Evolutionary conservation across 2,113 vertebrate species (phyloP).

Genomic region (Hypomesus transpacificus): DNA sequence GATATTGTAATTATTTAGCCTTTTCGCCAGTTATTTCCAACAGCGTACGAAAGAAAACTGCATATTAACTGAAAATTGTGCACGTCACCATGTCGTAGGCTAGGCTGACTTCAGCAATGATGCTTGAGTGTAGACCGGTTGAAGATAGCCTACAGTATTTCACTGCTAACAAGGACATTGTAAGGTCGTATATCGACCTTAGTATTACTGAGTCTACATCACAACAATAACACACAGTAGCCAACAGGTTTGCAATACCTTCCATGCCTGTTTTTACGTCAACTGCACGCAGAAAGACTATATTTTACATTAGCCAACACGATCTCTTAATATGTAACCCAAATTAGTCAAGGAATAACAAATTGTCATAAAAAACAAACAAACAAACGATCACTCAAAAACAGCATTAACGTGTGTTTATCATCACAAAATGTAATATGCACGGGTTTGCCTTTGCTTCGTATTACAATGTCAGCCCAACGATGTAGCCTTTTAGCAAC

Average conservation of each 20-base stretch:
- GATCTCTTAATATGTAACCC: too few relatives aligned
- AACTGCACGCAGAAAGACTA: too few relatives aligned
- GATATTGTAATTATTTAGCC: neutral
- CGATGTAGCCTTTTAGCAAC: neutral
- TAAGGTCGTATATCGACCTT: constrained; percentile 12
- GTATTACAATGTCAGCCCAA: neutral
- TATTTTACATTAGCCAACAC: too few relatives aligned
- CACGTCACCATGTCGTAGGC: constrained; percentile 8
- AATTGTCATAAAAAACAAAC: too few relatives aligned
- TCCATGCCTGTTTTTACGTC: too few relatives aligned
- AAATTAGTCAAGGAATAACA: too few relatives aligned
- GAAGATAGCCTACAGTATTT: neutral
- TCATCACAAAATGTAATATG: too few relatives aligned
- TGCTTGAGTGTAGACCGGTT: constrained; percentile 12
- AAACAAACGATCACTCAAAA: too few relatives aligned
- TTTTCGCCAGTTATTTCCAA: neutral
- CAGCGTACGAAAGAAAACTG: neutral
- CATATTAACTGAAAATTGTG: neutral
- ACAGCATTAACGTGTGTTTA: too few relatives aligned
- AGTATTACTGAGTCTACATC: neutral
- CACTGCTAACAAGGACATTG: constrained; percentile 22
- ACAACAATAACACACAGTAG: too few relatives aligned
- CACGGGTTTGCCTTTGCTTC: constrained; percentile 4
- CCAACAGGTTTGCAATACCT: too few relatives aligned
- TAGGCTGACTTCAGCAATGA: constrained; percentile 43